These are phyloP conservation scores for Dascillus cervinus DNA, from an alignment of 2,888 invertebrate genomes.

Conservation along the genomic window DNA sequence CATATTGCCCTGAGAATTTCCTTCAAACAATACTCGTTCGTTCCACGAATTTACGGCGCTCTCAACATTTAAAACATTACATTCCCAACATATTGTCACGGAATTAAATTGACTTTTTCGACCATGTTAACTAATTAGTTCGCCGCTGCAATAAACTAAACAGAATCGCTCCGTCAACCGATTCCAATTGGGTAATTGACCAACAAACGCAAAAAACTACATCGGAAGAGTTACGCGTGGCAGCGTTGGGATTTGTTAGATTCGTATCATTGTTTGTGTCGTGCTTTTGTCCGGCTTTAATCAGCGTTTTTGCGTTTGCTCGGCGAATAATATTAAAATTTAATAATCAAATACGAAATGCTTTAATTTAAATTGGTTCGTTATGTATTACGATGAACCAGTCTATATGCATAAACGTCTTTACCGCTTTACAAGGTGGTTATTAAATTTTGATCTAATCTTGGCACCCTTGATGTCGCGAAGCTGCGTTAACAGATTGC, in stretches of 20 bases:
- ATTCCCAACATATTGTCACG: constrained; percentile 4
- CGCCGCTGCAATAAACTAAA: constrained; percentile 11
- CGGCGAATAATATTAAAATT: no score
- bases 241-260: constrained; percentile 15
- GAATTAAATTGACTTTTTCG: constrained; percentile 10
- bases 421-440: constrained; percentile 28
- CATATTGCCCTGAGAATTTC: constrained; percentile 9
- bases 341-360: no score
- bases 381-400: constrained; percentile 27
- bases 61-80: constrained; percentile 12
- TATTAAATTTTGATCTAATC: constrained; percentile 34
- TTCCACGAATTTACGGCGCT: not conserved
- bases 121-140: constrained; percentile 12
- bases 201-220: constrained; percentile 15
- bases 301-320: no score
- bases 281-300: constrained; percentile 11
- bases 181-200: constrained; percentile 18
- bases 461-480: constrained; percentile 26
- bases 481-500: constrained; percentile 29
- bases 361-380: no score
- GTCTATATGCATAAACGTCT: constrained; percentile 36
- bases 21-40: not conserved
- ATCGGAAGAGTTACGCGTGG: constrained; percentile 15
- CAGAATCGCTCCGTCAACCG: constrained; percentile 15
- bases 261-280: constrained; percentile 12